Conservation (phyloP, 2,888 invertebrate species). For the Ommatoiulus sabulosus region DNA sequence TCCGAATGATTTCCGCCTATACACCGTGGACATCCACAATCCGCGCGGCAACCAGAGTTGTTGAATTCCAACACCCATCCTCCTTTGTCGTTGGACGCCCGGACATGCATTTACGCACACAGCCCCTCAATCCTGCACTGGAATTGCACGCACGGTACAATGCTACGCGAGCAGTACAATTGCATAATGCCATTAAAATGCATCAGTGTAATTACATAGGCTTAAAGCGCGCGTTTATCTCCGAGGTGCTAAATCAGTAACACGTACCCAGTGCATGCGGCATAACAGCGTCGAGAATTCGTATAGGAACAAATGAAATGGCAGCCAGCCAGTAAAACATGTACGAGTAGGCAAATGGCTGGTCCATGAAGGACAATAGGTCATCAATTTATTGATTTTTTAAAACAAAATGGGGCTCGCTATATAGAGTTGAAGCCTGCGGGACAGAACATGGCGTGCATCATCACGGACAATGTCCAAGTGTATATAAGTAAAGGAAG, state of each 20-base stretch:
- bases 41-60: too few species aligned
- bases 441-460: not conserved
- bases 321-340: not conserved
- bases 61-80: too few species aligned
- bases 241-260: not conserved
- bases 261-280: not conserved
- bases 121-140: too few species aligned
- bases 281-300: not conserved
- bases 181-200: not conserved
- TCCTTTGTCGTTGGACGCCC: too few species aligned
- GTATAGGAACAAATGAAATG: not conserved
- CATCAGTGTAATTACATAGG: not conserved
- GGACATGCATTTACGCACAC: too few species aligned
- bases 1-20: too few species aligned
- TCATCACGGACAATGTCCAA: too few species aligned
- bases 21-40: too few species aligned
- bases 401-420: not conserved
- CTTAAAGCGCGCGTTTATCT: not conserved
- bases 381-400: slow-evolving; percentile 1
- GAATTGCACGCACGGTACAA: too few species aligned
- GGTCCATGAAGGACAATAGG: not conserved
- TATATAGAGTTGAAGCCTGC: not conserved
- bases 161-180: too few species aligned
- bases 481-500: not conserved
- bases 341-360: not conserved